These are phyloP conservation scores for Psettodes erumei DNA, from an alignment of 2,113 vertebrate species.

Conservation along the genomic window DNA sequence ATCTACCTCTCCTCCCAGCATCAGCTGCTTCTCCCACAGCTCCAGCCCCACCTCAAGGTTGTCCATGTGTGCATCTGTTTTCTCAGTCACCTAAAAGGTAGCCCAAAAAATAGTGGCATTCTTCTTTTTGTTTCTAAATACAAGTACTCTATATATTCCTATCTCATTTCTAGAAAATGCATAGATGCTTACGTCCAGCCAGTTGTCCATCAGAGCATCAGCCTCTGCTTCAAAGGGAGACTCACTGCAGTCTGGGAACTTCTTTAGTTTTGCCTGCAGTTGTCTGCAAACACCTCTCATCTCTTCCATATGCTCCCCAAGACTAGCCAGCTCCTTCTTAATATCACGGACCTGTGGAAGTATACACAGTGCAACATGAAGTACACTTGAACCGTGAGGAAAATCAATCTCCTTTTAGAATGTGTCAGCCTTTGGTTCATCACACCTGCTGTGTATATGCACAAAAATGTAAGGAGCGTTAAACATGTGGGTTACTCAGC, in stretches of 20 bases:
- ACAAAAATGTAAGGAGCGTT: neutral
- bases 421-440: slow-evolving; percentile 14
- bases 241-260: slow-evolving; percentile 90
- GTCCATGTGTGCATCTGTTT: slow-evolving; percentile 88
- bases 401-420: neutral
- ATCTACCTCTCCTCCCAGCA: slow-evolving; percentile 84
- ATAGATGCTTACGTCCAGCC: slow-evolving; percentile 91
- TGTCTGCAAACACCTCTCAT: slow-evolving; percentile 90
- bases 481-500: too few species aligned
- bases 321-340: slow-evolving; percentile 87
- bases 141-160: neutral
- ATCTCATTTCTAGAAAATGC: neutral
- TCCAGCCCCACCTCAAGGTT: slow-evolving; percentile 89
- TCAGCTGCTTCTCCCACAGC: slow-evolving; percentile 93
- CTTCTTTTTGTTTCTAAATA: neutral
- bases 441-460: neutral
- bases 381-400: neutral
- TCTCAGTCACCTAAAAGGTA: slow-evolving; percentile 89
- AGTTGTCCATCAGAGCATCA: slow-evolving; percentile 90
- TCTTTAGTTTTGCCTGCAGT: slow-evolving; percentile 91
- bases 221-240: slow-evolving; percentile 90
- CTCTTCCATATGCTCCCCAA: slow-evolving; percentile 86
- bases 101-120: neutral
- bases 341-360: slow-evolving; percentile 84
- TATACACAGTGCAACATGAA: slow-evolving; percentile 1